Evolutionary conservation across 2,113 vertebrate genomes (phyloP).

Genomic region (Sinocyclocheilus grahami): DNA sequence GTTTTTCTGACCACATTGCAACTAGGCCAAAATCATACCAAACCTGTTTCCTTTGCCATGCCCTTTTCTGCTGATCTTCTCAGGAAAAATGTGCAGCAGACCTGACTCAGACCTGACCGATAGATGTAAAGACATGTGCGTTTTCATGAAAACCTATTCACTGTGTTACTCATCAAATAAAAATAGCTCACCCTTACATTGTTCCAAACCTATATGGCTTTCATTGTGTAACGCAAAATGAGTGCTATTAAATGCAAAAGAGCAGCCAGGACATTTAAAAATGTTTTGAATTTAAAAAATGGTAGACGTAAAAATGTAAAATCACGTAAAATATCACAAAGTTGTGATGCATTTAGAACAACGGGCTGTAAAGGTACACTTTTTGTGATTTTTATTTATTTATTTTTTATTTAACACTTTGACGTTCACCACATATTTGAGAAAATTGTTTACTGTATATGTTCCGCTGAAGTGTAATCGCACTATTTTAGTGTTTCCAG

Average conservation of each 20-base stretch:
- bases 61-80: neutral
- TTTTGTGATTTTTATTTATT: neutral
- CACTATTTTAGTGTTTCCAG: neutral
- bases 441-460: neutral
- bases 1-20: neutral
- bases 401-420: neutral
- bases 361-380: too few relatives aligned
- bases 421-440: neutral
- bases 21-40: neutral
- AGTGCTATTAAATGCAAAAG: neutral
- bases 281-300: neutral
- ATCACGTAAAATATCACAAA: neutral
- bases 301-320: too few relatives aligned
- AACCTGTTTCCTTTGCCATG: neutral
- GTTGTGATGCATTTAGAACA: too few relatives aligned
- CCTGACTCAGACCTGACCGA: neutral
- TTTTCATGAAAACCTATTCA: neutral
- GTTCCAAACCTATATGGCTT: neutral
- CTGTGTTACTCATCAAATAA: neutral
- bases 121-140: neutral
- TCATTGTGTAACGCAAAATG: neutral
- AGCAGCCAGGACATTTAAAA: neutral
- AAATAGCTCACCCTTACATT: neutral
- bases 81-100: neutral
- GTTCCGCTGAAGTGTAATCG: neutral